Conservation (phyloP, 2,888 invertebrate genomes). For the Philonicus albiceps region DNA sequence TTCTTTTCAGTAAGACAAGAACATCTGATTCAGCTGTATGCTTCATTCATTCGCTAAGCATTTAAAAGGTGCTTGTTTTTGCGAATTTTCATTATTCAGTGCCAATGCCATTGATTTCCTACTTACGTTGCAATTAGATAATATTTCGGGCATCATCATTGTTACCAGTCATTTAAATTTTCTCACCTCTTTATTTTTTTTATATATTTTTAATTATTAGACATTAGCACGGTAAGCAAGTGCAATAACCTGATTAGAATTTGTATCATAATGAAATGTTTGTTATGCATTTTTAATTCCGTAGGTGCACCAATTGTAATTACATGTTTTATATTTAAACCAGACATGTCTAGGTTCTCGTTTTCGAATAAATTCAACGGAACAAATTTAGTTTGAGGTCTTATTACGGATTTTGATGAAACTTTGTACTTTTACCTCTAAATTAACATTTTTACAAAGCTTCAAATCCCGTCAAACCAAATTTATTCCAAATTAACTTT, state of each 20-base stretch:
- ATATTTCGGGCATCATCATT: background rate
- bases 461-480: too few relatives aligned
- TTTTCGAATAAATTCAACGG: too few relatives aligned
- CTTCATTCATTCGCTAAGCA: background rate
- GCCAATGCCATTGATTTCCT: background rate
- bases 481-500: too few relatives aligned
- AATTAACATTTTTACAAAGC: too few relatives aligned
- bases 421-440: too few relatives aligned
- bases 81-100: background rate
- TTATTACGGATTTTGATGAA: too few relatives aligned
- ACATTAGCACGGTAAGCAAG: background rate
- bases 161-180: background rate
- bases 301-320: background rate
- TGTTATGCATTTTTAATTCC: background rate
- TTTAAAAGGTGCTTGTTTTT: background rate
- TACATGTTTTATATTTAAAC: background rate
- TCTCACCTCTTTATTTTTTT: background rate
- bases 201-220: background rate
- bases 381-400: too few relatives aligned
- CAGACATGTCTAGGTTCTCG: too few relatives aligned
- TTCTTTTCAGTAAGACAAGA: background rate
- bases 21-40: background rate
- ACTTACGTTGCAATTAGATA: background rate
- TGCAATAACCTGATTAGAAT: background rate
- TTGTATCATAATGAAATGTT: background rate